Evolutionary conservation across 1,140 invertebrate species (phyloP), one percentile per base, ranked within the genome.

Genomic region (Stenopsyche tienmushanensis): DNA sequence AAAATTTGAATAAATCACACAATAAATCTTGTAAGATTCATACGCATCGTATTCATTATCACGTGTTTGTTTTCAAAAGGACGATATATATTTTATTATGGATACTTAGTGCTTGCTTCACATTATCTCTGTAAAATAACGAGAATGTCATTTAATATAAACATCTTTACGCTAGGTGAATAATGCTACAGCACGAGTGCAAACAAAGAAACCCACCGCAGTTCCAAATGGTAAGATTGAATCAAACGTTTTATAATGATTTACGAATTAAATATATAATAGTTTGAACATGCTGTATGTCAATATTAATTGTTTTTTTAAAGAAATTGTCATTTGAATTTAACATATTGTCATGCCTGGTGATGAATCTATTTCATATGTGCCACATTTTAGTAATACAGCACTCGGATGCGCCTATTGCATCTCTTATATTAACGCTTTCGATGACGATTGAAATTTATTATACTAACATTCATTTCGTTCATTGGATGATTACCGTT

Each of bases 161-260:
- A 41, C 39, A 57, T 60, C 34, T 60, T 57, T 57, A 50, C 29
- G 23, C 72, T 85, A 97, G 95, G 94, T 97, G 77, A 98, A 97
- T 86, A 97, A 97, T 85, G 94, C 95, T 71, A 98, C 95, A 73
- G 94, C 94, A 72, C 87, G 94, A 84, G 94, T 97, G 79, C 94
- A 97, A 88, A 97, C 94, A 76, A 98, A 97, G 88, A 98, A 98
- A 86, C 90, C 93, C 76, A 87, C 92, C 70, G 86, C 93, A 75
- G 87, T 96, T 78, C 93, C 93, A 73, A 93, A 95, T 86, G 94
- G 94, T 96, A 87, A 88, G 91, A 82, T 17, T n/a, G n/a, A 17
- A 13, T 44, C n/a, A 49, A 62, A n/a, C 29, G 17, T 29, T 15
- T 21, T 41, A 53, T 13, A 44, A 60, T 47, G 18, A n/a, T 60